A percentile compares a stretch with the other conserved stretches of the same genome.
These are phyloP conservation scores for Pseudopodoces humilis DNA, from an alignment of 2,113 vertebrate genomes.

Conservation along the genomic window DNA sequence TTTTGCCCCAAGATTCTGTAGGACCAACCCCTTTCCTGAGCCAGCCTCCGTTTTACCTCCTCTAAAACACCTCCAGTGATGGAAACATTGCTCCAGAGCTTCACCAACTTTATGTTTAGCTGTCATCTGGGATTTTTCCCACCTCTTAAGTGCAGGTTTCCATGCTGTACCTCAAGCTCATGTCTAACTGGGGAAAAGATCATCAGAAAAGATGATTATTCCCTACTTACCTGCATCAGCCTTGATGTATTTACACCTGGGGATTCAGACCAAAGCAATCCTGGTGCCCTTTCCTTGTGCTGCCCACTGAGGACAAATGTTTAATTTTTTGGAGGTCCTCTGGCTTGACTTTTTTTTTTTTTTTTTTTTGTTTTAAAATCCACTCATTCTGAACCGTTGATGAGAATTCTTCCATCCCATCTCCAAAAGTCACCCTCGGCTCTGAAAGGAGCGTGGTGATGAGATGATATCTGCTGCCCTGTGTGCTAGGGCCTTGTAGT, in stretches of 20 bases:
- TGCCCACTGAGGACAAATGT: rapidly evolving
- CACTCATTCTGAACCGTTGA: rapidly evolving
- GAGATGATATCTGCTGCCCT: background rate
- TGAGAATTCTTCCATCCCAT: rapidly evolving
- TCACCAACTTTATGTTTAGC: background rate
- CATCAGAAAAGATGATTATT: background rate
- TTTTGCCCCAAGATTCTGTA: background rate
- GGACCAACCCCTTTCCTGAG: background rate
- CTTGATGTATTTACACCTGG: background rate
- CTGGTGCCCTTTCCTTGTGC: background rate
- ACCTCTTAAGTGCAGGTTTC: background rate
- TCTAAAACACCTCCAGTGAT: background rate
- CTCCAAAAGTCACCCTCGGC: background rate
- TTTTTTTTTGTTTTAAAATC: background rate
- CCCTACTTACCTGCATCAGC: background rate
- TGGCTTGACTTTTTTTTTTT: background rate
- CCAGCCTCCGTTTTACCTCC: background rate
- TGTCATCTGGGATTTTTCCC: background rate
- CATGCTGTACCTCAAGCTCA: rapidly evolving
- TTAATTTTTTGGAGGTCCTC: background rate
- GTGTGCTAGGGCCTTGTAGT: background rate
- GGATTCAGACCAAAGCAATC: background rate
- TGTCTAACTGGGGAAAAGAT: background rate
- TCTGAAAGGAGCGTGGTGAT: background rate
- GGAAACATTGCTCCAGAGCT: background rate